A percentile compares a stretch with the other conserved stretches of the same genome.
phyloP scores from a whole-genome alignment of 2,888 invertebrate genomes.

The Campoletis raptor region DNA sequence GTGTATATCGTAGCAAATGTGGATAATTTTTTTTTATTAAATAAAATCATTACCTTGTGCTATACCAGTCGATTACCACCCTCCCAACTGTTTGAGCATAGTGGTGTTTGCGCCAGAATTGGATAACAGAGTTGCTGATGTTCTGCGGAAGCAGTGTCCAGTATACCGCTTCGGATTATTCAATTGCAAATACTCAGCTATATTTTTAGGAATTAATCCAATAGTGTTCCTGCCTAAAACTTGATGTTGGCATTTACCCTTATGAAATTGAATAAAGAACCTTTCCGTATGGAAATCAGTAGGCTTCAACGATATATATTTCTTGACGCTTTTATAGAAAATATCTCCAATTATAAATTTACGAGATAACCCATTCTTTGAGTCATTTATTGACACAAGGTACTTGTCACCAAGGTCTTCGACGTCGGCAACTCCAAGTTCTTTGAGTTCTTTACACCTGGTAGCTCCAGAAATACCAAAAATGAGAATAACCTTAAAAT shows the following conservation, averaged over 20 bases:
- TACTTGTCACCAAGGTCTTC: conserved; percentile 61
- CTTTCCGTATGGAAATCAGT: conserved; percentile 60
- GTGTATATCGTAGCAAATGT: no score
- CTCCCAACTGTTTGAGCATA: conserved; percentile 68
- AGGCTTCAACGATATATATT: conserved; percentile 61
- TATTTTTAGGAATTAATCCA: conserved; percentile 63
- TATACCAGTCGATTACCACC: conserved; percentile 60
- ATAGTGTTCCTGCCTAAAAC: conserved; percentile 68
- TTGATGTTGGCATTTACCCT: conserved; percentile 65
- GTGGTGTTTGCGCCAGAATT: conserved; percentile 62
- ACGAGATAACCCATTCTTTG: conserved; percentile 65
- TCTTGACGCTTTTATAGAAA: conserved; percentile 65
- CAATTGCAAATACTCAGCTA: conserved; percentile 61
- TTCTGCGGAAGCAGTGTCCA: conserved; percentile 69
- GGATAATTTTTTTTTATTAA: conserved; percentile 21
- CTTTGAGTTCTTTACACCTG: conserved; percentile 62
- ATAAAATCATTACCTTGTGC: conserved; percentile 59
- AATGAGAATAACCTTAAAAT: conserved; percentile 66
- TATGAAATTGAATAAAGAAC: conserved; percentile 66
- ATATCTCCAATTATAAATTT: conserved; percentile 64
- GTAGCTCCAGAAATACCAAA: conserved; percentile 68
- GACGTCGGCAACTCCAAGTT: conserved; percentile 60
- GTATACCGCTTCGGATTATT: conserved; percentile 58
- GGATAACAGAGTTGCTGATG: conserved; percentile 66
- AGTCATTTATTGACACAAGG: conserved; percentile 63